Conservation (phyloP, 2,888 invertebrate species). For the Panzeria rudis region DNA sequence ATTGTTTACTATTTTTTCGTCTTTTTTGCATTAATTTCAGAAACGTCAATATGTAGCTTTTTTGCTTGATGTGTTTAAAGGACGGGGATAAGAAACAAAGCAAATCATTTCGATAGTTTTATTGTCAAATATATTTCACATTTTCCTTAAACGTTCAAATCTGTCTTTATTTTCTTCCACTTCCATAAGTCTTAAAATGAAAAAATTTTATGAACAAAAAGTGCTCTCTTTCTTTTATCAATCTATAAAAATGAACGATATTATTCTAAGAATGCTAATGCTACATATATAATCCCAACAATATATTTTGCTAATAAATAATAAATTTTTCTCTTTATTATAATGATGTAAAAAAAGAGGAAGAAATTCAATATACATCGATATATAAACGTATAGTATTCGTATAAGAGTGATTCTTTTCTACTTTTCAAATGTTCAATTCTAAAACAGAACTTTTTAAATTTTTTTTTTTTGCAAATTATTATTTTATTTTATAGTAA, state of each 20-base stretch:
- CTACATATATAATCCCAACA: slow-evolving; percentile 5
- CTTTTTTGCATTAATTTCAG: not conserved
- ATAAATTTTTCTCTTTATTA: slow-evolving; percentile 6
- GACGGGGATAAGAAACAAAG: not conserved
- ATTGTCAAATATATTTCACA: not conserved
- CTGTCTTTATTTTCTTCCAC: not conserved
- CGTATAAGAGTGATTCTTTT: too few relatives aligned
- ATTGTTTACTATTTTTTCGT: not conserved
- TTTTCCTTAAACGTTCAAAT: not conserved
- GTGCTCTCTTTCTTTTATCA: not conserved
- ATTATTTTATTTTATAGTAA: too few relatives aligned
- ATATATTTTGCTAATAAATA: slow-evolving; percentile 46
- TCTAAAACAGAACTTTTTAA: too few relatives aligned
- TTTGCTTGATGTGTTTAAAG: not conserved
- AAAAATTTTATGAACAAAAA: not conserved
- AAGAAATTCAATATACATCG: not conserved
- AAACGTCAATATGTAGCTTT: not conserved
- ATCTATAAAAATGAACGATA: not conserved
- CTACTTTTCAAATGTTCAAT: too few relatives aligned
- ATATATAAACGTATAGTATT: not conserved
- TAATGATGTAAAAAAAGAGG: not conserved
- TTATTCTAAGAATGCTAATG: slow-evolving; percentile 20
- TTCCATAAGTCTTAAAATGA: not conserved
- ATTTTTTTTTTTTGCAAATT: too few relatives aligned
- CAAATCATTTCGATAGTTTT: not conserved